Evolutionary conservation across 2,113 vertebrate genomes (phyloP).

Genomic region (Poicephalus gulielmi): DNA sequence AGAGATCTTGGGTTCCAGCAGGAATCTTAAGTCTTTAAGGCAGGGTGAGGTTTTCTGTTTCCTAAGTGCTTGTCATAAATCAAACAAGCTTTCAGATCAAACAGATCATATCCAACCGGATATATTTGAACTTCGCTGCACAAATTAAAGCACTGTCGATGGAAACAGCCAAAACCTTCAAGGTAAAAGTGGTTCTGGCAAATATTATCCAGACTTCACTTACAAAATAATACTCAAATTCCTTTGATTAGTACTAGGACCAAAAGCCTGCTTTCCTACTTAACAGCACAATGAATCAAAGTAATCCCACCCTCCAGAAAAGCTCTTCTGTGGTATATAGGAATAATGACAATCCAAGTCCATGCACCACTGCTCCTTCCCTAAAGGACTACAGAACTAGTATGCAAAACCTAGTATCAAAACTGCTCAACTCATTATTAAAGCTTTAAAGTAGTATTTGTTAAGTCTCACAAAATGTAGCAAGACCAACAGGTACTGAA

Average conservation of each 20-base stretch:
- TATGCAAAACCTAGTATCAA: background rate
- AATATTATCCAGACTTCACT: background rate
- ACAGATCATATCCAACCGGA: background rate
- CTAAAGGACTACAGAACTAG: background rate
- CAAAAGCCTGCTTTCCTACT: background rate
- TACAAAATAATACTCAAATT: background rate
- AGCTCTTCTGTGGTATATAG: background rate
- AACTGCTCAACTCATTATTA: background rate
- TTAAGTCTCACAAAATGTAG: accelerated
- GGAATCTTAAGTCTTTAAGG: background rate
- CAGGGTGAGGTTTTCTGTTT: background rate
- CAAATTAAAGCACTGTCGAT: background rate
- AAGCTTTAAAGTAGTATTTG: background rate
- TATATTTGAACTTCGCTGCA: background rate
- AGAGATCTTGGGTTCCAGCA: background rate
- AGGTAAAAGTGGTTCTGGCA: background rate
- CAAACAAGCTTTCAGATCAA: background rate
- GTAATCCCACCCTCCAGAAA: background rate
- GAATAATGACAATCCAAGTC: background rate
- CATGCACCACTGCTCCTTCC: background rate
- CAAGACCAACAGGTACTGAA: background rate
- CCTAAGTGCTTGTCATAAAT: background rate
- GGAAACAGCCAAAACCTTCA: background rate
- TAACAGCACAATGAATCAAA: background rate
- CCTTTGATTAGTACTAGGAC: background rate